Evolutionary conservation across 2,113 vertebrate species (phyloP), one percentile per base, ranked within the genome.

Genomic region (Connochaetes taurinus): DNA sequence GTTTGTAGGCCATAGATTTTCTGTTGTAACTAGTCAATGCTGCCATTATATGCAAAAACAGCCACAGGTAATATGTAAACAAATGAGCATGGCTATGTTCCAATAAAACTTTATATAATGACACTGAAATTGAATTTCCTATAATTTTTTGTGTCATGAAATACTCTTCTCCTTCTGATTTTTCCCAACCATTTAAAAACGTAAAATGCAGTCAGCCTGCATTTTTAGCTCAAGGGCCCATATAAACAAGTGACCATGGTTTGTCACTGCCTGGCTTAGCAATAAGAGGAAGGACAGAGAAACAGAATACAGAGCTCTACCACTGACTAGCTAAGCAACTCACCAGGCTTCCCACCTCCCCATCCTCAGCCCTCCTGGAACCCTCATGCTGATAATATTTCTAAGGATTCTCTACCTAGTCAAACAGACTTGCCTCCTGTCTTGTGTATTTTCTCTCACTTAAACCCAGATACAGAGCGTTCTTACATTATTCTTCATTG

Each of bases 241-340:
- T 17, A 53, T 33, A 80, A 84, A 45, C 50, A 93, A 40, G 31
- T 15, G 62, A 29, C 43, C 11, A 3, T 9, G 36, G 27, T 29
- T 52, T 55, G 80, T 36, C 81, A 53, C 7, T 6, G 6, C 29
- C 23, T 52, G 53, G 19, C 12, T 16, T 36, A 23, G 6, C 57
- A 55, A 11, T 5, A 36, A 64, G 17, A 64, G 33, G 5, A 76
- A 67, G 55, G 60, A 62, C 52, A 60, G 52, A 82, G 86, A 33
- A 71, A 14, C 7, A 62, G 81, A 92, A 58, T 47, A 8, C 0
- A 45, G 45, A 83, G 29, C 6, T 50, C 23, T 40, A 7, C 31
- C 17, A 16, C 0, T 1, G 33, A 40, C 19, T 1, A 60, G 36
- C 1, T 17, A 15, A 62, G 12, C 27, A 6, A 4, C 19, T 25